Conservation (phyloP, 2,888 invertebrate species). For the Drosophila kambysellisi region DNA sequence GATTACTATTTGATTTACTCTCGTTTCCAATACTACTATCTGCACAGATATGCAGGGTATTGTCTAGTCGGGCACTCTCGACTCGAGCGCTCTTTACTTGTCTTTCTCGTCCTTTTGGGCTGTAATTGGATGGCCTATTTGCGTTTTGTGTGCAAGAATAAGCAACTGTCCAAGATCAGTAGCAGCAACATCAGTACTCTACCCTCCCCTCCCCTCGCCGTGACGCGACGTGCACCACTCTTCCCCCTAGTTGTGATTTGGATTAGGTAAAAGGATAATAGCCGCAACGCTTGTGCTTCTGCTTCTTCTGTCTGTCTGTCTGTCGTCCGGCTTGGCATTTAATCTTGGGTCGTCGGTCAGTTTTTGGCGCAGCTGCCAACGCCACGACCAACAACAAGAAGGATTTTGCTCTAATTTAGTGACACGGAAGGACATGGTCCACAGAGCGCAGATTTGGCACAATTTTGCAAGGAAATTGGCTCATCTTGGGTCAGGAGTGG, state of each 20-base stretch:
- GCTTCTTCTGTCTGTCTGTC: background rate
- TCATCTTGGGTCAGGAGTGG: constrained; percentile 62
- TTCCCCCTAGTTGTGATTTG: background rate
- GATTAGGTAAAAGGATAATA: constrained; percentile 70
- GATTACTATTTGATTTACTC: too few species aligned
- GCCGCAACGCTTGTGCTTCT: constrained; percentile 37
- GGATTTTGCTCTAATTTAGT: constrained; percentile 74
- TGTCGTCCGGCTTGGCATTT: constrained; percentile 26
- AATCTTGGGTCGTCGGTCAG: constrained; percentile 54
- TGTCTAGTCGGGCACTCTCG: background rate
- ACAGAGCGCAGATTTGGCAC: constrained; percentile 48
- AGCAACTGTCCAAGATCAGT: constrained; percentile 32
- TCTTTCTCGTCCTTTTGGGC: background rate
- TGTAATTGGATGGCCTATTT: constrained; percentile 31
- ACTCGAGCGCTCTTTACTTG: background rate
- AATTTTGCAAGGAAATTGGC: constrained; percentile 69
- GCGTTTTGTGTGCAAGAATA: constrained; percentile 2
- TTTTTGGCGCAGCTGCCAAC: constrained; percentile 54
- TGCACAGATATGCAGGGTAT: background rate
- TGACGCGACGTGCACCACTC: background rate
- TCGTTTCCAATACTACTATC: too few species aligned
- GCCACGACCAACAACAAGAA: constrained; percentile 14
- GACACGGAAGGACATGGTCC: constrained; percentile 45
- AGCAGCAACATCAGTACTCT: constrained; percentile 10
- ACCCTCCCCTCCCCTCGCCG: background rate